Base-by-base conservation (phyloP, 2,888 invertebrate genomes). In the Leucoma salicis region DNA sequence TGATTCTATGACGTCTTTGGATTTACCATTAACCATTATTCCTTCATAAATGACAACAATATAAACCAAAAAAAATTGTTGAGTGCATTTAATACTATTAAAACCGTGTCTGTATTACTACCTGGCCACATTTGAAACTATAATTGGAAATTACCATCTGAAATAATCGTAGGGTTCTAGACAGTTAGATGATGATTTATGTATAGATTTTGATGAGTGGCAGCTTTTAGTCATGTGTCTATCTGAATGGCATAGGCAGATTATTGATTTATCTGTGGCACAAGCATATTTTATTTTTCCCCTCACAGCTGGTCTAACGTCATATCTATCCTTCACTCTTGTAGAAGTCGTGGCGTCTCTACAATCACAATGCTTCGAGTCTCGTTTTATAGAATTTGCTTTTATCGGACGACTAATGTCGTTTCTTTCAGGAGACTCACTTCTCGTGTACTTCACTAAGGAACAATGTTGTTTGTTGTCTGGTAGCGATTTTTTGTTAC, bases 311-410 rank as follows among this genome's bases (percentile, higher is more conserved):
- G 29, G 29, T 13, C 29, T 29, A 13, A 29, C 29, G 13, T 29
- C 29, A 12, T 29, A 29, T 13, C 14, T 29, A 12, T 48, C 36
- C 2, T 45, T 46, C 24, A 32, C 15, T 32, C 34, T 58, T 0
- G 53, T 53, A 7, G 35, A 18, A 0, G 54, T 58, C 0, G 27
- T 14, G 0, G 35, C 46, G 31, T 53, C 48, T 31, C 16, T 31
- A 14, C 28, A 8, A 18, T 8, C 8, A 8, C 2, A 5, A 21
- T 21, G 1, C 1, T 21, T 4, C 8, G 6, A 21, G 8, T n/a
- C 21, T 4, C 3, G 3, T 21, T 2, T 21, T 21, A 2, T 2
- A 8, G 21, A 21, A 8, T 1, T 6, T 21, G 7, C 21, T 5
- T 1, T 21, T 21, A 8, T 21, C 8, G 5, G 8, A 8, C 21